These are phyloP conservation scores for Octodon degus DNA, from an alignment of 2,113 vertebrate species.

Conservation along the genomic window DNA sequence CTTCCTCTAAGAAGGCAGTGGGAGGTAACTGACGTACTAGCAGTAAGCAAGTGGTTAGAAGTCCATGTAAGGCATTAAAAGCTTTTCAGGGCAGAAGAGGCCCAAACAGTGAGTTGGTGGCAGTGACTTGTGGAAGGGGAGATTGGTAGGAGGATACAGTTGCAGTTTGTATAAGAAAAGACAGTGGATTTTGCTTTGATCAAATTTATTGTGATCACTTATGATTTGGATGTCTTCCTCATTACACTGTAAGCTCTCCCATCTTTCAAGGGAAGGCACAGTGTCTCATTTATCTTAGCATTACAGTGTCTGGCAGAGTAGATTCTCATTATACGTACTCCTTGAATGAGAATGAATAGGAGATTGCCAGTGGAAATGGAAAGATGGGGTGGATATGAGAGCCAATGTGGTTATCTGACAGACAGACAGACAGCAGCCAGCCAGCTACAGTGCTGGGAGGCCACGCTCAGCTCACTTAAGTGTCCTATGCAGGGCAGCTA, in stretches of 20 bases:
- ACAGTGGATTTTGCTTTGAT: background rate
- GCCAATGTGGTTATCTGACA: background rate
- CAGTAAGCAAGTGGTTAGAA: background rate
- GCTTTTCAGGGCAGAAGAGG: background rate
- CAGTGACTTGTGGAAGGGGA: background rate
- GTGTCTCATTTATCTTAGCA: constrained; percentile 4
- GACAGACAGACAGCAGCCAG: background rate
- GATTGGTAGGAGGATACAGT: background rate
- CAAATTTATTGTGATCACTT: constrained; percentile 10
- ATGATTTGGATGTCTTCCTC: background rate
- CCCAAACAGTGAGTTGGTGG: background rate
- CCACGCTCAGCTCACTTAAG: background rate
- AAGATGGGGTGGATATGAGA: background rate
- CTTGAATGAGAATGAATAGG: background rate
- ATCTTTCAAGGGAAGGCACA: background rate
- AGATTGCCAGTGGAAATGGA: background rate
- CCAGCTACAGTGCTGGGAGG: background rate
- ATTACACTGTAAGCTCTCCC: background rate
- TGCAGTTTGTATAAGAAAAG: background rate
- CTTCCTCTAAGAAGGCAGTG: background rate
- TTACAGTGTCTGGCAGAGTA: background rate
- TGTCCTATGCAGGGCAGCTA: background rate
- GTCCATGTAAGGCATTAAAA: background rate
- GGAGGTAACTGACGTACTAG: background rate
- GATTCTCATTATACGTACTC: background rate